phyloP scores from a whole-genome alignment of 2,888 invertebrate genomes.

The Gymnoscelis rufifasciata region DNA sequence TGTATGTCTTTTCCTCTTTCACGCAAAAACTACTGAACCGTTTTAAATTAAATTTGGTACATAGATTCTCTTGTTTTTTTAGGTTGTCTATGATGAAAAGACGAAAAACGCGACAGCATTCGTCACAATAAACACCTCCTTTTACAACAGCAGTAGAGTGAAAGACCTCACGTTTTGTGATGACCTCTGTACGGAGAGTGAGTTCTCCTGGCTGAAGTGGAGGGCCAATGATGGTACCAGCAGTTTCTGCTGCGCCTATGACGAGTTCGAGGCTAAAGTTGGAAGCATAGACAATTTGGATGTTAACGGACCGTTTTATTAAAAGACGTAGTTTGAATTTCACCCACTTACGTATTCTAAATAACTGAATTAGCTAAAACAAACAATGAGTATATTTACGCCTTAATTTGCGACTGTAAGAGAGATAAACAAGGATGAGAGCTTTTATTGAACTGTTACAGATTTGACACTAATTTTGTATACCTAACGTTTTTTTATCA shows the following conservation, averaged over 20 bases:
- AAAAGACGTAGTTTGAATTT: too few relatives aligned
- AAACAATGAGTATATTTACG: too few relatives aligned
- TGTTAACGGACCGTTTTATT: constrained; percentile 22
- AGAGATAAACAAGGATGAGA: too few relatives aligned
- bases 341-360: too few relatives aligned
- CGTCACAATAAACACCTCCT: constrained; percentile 58
- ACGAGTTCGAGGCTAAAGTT: constrained; percentile 40
- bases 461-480: too few relatives aligned
- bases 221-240: constrained; percentile 54
- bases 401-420: too few relatives aligned
- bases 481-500: too few relatives aligned
- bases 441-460: too few relatives aligned
- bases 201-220: constrained; percentile 59
- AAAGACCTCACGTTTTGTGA: constrained; percentile 47
- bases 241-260: constrained; percentile 63
- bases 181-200: constrained; percentile 48
- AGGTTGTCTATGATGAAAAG: constrained; percentile 57
- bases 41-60: too few relatives aligned
- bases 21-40: too few relatives aligned
- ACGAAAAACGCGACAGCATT: constrained; percentile 50
- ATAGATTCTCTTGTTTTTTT: constrained; percentile 24
- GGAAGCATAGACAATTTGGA: constrained; percentile 34
- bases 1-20: too few relatives aligned
- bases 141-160: constrained; percentile 42
- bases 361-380: too few relatives aligned